Evolutionary conservation across 2,113 vertebrate species (phyloP).

Genomic region (Pantherophis guttatus): DNA sequence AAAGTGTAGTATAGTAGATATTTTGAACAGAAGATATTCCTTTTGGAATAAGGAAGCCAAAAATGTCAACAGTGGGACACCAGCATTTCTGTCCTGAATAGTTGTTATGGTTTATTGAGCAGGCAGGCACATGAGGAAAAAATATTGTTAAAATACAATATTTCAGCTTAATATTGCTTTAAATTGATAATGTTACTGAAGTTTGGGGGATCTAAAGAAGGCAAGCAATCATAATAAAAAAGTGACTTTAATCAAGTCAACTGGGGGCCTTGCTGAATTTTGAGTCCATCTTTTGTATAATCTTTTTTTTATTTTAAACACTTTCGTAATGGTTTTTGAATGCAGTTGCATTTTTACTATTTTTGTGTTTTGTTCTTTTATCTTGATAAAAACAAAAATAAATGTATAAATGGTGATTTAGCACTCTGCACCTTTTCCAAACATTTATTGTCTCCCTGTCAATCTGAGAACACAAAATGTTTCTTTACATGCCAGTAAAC

Average conservation of each 20-base stretch:
- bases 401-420: background rate
- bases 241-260: background rate
- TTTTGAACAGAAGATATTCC: background rate
- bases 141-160: background rate
- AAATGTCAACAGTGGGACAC: background rate
- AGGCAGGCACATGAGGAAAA: background rate
- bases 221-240: constrained; percentile 34
- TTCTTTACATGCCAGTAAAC: constrained; percentile 71
- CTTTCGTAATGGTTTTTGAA: background rate
- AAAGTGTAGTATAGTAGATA: background rate
- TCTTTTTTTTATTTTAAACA: background rate
- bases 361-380: background rate
- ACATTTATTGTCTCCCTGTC: background rate
- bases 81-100: background rate
- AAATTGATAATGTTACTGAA: background rate
- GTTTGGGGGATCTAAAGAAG: background rate
- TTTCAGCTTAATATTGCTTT: no score
- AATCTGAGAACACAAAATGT: constrained; percentile 69
- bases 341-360: background rate
- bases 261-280: background rate
- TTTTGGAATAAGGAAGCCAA: background rate
- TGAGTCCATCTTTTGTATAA: background rate
- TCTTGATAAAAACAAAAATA: constrained; percentile 43
- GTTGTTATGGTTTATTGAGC: background rate
- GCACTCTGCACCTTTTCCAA: background rate